phyloP scores from a whole-genome alignment of 2,797 vertebrate genomes.

The Caiman crocodilus region DNA sequence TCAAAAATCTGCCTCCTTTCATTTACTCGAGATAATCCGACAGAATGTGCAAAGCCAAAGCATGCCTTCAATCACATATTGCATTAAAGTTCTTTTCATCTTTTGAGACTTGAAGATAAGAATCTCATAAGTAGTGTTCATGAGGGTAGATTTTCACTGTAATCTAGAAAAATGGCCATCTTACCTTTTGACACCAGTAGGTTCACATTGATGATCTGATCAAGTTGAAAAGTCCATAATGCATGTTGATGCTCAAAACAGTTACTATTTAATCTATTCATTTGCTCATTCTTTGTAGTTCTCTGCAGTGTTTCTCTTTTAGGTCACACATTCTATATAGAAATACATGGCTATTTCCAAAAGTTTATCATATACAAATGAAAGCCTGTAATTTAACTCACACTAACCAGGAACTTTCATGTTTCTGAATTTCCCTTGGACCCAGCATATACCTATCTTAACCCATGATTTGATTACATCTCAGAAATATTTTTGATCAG shows the following conservation, averaged over 20 bases:
- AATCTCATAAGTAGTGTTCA: background rate
- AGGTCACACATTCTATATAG: background rate
- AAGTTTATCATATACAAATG: background rate
- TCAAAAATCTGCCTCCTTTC: background rate
- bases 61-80: background rate
- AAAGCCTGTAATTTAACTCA: background rate
- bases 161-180: background rate
- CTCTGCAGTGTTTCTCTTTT: background rate
- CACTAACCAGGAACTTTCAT: background rate
- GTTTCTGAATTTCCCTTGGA: background rate
- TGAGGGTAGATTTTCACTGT: background rate
- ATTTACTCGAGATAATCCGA: accelerated
- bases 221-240: too few relatives aligned
- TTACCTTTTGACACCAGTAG: accelerated
- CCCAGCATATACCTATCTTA: background rate
- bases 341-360: background rate
- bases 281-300: background rate
- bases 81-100: background rate
- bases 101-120: background rate
- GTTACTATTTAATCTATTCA: background rate
- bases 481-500: background rate
- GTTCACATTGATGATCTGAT: background rate
- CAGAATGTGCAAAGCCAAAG: background rate
- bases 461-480: background rate
- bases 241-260: background rate